Evolutionary conservation across 2,888 invertebrate species (phyloP).

Genomic region (Esperia sulphurella): DNA sequence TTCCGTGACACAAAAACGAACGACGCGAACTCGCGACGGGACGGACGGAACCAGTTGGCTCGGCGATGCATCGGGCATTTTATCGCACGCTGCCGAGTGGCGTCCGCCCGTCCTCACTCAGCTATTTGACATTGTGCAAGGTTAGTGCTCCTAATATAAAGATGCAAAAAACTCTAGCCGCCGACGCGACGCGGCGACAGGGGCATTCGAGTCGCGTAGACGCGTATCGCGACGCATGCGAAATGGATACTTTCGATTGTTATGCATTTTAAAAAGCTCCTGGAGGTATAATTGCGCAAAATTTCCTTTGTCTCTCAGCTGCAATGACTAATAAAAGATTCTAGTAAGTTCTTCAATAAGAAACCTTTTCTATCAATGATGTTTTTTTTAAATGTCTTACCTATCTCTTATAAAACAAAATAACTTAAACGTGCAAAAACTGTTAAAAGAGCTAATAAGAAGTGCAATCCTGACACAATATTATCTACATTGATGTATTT

Average conservation of each 20-base stretch:
- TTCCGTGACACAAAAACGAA: constrained; percentile 53
- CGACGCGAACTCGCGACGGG: constrained; percentile 25
- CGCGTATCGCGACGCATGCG: constrained; percentile 49
- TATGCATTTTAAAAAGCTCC: constrained; percentile 42
- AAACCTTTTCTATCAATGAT: background rate
- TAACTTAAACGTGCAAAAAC: constrained; percentile 10
- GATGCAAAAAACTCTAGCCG: constrained; percentile 57
- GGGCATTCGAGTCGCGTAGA: constrained; percentile 47
- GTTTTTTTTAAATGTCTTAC: too few relatives aligned
- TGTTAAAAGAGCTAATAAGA: constrained; percentile 10
- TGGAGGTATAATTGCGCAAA: constrained; percentile 23
- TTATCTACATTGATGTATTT: background rate
- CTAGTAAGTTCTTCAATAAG: constrained; percentile 17
- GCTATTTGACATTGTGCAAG: constrained; percentile 78
- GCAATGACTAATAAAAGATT: constrained; percentile 25
- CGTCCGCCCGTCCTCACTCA: constrained; percentile 40
- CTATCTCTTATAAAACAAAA: background rate
- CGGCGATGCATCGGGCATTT: constrained; percentile 34
- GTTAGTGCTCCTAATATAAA: constrained; percentile 76
- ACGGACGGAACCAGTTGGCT: constrained; percentile 49
- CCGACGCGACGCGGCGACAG: background rate
- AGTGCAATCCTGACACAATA: too few relatives aligned
- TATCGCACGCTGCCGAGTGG: constrained; percentile 34
- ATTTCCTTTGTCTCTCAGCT: constrained; percentile 41
- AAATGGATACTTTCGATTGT: constrained; percentile 69